A percentile compares a stretch with the other conserved stretches of the same genome.
These are phyloP conservation scores for Aproaerema taeniolella DNA, from an alignment of 2,888 invertebrate species.

Conservation along the genomic window DNA sequence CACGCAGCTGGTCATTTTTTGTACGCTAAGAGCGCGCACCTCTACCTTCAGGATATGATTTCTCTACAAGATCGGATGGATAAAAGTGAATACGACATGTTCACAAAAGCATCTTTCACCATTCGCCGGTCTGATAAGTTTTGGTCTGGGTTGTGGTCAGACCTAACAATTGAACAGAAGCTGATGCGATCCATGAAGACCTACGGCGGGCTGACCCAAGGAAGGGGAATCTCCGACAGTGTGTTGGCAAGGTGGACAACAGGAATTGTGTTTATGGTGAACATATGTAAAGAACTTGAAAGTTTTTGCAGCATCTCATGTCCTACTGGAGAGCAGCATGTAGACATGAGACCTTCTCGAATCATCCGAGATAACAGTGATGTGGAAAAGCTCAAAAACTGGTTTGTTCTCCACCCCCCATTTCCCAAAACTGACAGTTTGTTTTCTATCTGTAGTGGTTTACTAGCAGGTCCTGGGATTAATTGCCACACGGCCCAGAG, in stretches of 20 bases:
- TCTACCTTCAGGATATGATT: too few relatives aligned
- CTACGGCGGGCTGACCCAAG: too few relatives aligned
- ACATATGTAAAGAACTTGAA: background rate
- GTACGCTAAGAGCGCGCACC: too few relatives aligned
- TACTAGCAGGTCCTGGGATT: background rate
- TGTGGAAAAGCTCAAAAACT: background rate
- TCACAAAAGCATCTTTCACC: background rate
- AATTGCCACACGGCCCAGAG: background rate
- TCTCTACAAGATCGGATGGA: background rate
- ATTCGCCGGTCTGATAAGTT: background rate
- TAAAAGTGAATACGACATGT: background rate
- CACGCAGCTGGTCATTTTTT: too few relatives aligned
- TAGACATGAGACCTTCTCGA: too few relatives aligned
- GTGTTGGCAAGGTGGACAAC: background rate
- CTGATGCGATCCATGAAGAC: background rate
- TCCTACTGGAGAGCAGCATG: background rate
- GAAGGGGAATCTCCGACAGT: background rate
- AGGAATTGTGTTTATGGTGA: background rate
- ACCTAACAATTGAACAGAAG: background rate
- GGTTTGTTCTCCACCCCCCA: background rate
- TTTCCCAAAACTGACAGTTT: background rate
- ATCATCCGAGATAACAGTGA: background rate
- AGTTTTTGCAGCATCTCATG: background rate
- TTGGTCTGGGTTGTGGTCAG: background rate
- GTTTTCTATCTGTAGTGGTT: background rate